Evolutionary conservation across 2,888 invertebrate species (phyloP), one percentile per base, ranked within the genome.

Genomic region (Cryptocephalus primarius): DNA sequence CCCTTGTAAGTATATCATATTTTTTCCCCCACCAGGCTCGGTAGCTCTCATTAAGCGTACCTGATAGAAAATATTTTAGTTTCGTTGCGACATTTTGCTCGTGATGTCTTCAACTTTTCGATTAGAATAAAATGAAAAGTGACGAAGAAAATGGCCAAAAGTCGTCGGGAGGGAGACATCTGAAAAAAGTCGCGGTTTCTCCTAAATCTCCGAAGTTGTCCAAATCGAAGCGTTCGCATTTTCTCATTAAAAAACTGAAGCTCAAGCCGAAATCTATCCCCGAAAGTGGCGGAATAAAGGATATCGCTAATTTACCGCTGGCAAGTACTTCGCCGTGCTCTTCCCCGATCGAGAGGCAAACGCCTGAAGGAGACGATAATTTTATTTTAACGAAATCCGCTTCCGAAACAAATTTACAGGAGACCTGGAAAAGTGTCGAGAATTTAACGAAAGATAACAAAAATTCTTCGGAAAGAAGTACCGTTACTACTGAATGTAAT

Each of bases 331-430:
- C 57, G 32, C 53, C 57, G 11, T 55, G 60, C 14, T 56, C 58
- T 33, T 53, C 57, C 10, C 48, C 59, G 9, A 46, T 52, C 32
- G 50, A 58, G 49, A 55, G 62, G 13, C 60, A 59, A 50, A 63
- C 61, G 11, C 63, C 64, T 8, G 64, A 64, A 57, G 62, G 60
- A 42, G 59, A 56, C 48, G 60, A 61, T 48, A 57, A 60, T 48
- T 57, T 59, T 40, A 51, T 53, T 44, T 55, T 64, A 45, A 53
- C 56, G 2, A 58, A 59, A 49, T 65, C 65, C 8, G 61, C 60
- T 9, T 66, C 67, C 3, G 66, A 65, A 41, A 60, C 60, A 32
- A 65, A 66, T 55, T 53, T 67, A 43, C 59, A 61, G 39, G 65
- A 65, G 49, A 54, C 59, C 44, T 62, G 62, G 62, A 61, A 59